Conservation (phyloP, 2,888 invertebrate genomes). For the Amblyjoppa proteus region DNA sequence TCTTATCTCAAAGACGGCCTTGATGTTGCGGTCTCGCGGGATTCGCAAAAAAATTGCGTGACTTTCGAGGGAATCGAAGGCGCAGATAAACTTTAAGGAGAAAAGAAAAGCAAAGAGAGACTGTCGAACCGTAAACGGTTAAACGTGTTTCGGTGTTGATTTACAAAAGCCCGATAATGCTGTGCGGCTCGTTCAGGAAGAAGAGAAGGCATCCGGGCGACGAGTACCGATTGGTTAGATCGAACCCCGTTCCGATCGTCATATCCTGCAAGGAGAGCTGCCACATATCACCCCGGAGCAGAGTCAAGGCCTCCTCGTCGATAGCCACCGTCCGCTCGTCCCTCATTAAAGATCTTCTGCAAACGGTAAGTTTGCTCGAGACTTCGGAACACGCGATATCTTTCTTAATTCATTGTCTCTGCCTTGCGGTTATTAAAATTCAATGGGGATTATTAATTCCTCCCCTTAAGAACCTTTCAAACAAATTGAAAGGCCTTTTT, state of each 20-base stretch:
- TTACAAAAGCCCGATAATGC: slow-evolving; percentile 70
- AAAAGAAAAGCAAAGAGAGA: not conserved
- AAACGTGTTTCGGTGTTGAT: slow-evolving; percentile 31
- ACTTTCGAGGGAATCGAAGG: not conserved
- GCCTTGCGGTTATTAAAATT: not conserved
- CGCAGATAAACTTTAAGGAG: not conserved
- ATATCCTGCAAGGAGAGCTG: slow-evolving; percentile 73
- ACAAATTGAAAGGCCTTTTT: slow-evolving; percentile 4
- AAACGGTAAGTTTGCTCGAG: slow-evolving; percentile 76
- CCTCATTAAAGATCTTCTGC: slow-evolving; percentile 76
- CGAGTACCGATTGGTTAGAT: slow-evolving; percentile 80
- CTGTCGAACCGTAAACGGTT: slow-evolving; percentile 14
- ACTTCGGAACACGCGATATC: not conserved
- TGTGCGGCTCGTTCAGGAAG: slow-evolving; percentile 81
- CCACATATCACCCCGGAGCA: slow-evolving; percentile 69
- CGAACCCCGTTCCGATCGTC: slow-evolving; percentile 75
- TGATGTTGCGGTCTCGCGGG: slow-evolving; percentile 6
- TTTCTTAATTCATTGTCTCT: not conserved
- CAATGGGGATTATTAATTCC: slow-evolving; percentile 1
- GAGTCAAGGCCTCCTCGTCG: slow-evolving; percentile 70
- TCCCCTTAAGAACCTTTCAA: slow-evolving; percentile 20
- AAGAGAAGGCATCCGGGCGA: slow-evolving; percentile 77
- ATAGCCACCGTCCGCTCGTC: slow-evolving; percentile 70
- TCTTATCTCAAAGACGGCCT: slow-evolving; percentile 16
- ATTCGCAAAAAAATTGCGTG: slow-evolving; percentile 5